Base-by-base conservation (phyloP, 2,888 invertebrate species). In the Drosophila diplacantha region DNA sequence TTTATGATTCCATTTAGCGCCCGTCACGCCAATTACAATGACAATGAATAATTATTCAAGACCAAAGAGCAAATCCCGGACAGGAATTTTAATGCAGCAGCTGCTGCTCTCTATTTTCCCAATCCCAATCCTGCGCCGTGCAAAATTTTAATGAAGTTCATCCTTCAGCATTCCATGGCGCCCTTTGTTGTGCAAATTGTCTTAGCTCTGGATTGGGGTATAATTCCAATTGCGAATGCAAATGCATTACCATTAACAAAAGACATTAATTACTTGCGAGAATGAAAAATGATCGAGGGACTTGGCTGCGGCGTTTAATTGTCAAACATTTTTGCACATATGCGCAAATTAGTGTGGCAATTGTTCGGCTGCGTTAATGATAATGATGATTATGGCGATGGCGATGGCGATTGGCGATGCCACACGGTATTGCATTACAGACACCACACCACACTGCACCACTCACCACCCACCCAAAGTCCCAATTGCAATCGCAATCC, bases 41-140 rank as follows among this genome's bases (percentile, higher is more conserved):
- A 83, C 81, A 83, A 75, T 80, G 81, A 80, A 78, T 81, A 84
- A 84, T 81, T 74, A 81, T 78, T 81, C 71, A 71, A 67, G 72
- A 55, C 64, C 78, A 78, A 71, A 83, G 75, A 77, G 63, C 65
- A 52, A 63, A 63, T 63, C 64, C 64, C 56, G 56, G 44, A 61
- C 55, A 62, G 60, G 65, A 74, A 78, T 78, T 75, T 69, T 75
- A 81, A 81, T 75, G 73, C 71, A 74, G 81, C 74, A 83, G 83
- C 76, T 71, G 70, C 71, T 68, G 35, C 56, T 52, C 41, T 62
- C 38, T 44, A 59, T 43, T 46, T 46, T 46, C 16, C 32, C 37
- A 41, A 11, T 18, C 50, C 51, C 26, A 35, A 35, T 35, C n/a
- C 50, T 16, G 14, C 29, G 32, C 29, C 61, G 50, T 50, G 61